Conservation (phyloP, 1,140 invertebrate species). For the Galleria mellonella region DNA sequence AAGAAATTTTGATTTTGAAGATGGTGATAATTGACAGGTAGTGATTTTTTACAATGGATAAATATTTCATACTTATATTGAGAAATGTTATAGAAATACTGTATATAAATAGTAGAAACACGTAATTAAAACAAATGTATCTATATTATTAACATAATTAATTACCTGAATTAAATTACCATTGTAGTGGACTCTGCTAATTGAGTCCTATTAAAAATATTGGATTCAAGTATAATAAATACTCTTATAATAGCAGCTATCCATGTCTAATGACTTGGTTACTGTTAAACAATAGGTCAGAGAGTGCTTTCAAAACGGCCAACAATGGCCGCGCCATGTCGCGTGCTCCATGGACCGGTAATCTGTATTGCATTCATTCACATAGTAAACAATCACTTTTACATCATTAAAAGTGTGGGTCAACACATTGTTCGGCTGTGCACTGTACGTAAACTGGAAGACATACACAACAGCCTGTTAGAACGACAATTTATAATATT, state of each 20-base stretch:
- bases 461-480: constrained; percentile 11
- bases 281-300: constrained; percentile 44
- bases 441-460: constrained; percentile 5
- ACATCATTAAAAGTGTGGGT: constrained; percentile 32
- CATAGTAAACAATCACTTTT: constrained; percentile 55
- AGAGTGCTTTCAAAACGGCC: constrained; percentile 42
- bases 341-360: constrained; percentile 30
- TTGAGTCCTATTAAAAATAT: too few relatives aligned
- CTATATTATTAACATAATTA: too few relatives aligned
- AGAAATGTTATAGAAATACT: too few relatives aligned
- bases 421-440: constrained; percentile 28
- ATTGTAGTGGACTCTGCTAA: too few relatives aligned
- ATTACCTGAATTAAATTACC: too few relatives aligned
- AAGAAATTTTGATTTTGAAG: too few relatives aligned
- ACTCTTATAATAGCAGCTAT: constrained; percentile 11
- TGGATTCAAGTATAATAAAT: too few relatives aligned
- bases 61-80: too few relatives aligned
- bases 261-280: constrained; percentile 22
- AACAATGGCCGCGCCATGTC: constrained; percentile 40
- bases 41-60: too few relatives aligned
- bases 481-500: constrained; percentile 10
- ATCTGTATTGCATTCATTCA: constrained; percentile 35
- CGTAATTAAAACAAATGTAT: too few relatives aligned
- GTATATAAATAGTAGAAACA: too few relatives aligned
- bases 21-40: too few relatives aligned